Evolutionary conservation across 1,140 invertebrate genomes (phyloP), one percentile per base, ranked within the genome.

Genomic region (Pseudomyrmex flavicornis): DNA sequence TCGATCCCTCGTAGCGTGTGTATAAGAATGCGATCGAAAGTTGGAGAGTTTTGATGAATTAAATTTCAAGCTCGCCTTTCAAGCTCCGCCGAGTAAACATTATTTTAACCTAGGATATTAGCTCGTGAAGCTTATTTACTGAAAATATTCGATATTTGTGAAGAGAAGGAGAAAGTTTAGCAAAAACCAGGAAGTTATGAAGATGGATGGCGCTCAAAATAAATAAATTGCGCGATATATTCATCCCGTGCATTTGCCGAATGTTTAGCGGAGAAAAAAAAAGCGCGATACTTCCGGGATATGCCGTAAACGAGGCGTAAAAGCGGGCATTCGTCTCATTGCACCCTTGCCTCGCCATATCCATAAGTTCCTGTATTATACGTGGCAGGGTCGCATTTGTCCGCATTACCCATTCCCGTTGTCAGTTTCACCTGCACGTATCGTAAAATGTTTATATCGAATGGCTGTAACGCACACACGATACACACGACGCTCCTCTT

Each of bases 351-450:
- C 12, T 68, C 44, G 54, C 56, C 54, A 7, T 50, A 20, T 58
- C 76, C 76, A 70, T 72, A 70, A 80, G 76, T 80, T 80, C 44
- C 20, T 50, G 56, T 35, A 80, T 80, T 80, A 80, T 35, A 80
- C 66, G 20, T 35, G 76, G 12, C 76, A 70, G 76, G 35, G 35
- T 0, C 44, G 76, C 66, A 72, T 79, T 79, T 70, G 76, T 70
- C 12, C 76, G 65, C 54, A 79, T 80, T 80, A 80, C 54, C 59
- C 66, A 35, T 48, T n/a, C 54, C 8, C 44, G n/a, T 4, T 50
- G 54, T 72, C 52, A 48, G 76, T 61, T 17, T 59, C 20, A 20
- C 13, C 35, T 12, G 48, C 26, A 58, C 65, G 10, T 66, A 46
- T 72, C 8, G 54, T 50, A 26, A 80, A 72, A 80, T 50, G 50